These are phyloP conservation scores for Litoditis marina DNA, from an alignment of 2,888 invertebrate genomes.

Conservation along the genomic window DNA sequence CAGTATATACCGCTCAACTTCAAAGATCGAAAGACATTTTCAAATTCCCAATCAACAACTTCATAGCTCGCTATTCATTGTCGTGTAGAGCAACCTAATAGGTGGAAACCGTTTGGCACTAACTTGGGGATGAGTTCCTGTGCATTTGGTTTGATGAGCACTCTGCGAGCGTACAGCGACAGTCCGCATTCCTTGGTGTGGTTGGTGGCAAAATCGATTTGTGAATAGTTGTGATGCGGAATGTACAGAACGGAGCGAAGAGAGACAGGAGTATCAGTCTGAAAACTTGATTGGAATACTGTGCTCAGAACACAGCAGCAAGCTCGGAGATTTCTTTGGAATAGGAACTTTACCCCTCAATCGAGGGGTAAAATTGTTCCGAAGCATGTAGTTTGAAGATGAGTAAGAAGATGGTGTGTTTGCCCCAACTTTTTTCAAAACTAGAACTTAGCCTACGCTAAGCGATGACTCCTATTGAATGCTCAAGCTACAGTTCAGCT, in stretches of 20 bases:
- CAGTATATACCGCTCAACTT: background rate
- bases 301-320: too few relatives aligned
- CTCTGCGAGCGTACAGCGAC: conserved; percentile 76
- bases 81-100: background rate
- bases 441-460: too few relatives aligned
- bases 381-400: too few relatives aligned
- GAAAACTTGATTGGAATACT: too few relatives aligned
- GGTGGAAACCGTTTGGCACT: background rate
- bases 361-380: too few relatives aligned
- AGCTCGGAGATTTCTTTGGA: too few relatives aligned
- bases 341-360: too few relatives aligned
- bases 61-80: too few relatives aligned
- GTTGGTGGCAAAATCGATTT: conserved; percentile 80
- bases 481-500: too few relatives aligned
- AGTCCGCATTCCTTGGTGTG: conserved; percentile 78
- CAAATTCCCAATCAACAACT: background rate
- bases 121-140: conserved; percentile 53
- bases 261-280: conserved; percentile 83
- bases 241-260: conserved; percentile 87
- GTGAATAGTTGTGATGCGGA: conserved; percentile 84
- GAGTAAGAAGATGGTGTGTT: background rate
- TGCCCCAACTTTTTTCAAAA: too few relatives aligned
- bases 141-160: conserved; percentile 75
- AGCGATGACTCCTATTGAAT: too few relatives aligned
- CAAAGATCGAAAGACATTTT: too few relatives aligned